Evolutionary conservation across 2,888 invertebrate species (phyloP).

Genomic region (Perizoma flavofasciatum): DNA sequence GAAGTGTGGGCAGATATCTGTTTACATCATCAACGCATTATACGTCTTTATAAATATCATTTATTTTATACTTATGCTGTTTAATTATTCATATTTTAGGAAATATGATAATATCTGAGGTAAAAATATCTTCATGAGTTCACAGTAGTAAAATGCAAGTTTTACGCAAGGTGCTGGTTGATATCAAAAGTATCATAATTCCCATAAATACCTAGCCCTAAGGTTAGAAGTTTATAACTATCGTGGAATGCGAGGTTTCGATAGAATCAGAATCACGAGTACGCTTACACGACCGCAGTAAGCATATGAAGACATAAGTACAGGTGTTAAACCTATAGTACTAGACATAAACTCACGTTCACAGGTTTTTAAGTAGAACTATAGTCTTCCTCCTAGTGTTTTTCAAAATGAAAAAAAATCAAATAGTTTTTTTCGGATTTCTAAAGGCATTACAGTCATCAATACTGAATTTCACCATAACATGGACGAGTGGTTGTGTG

Average conservation of each 20-base stretch:
- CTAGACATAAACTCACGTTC: not conserved
- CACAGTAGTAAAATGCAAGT: not conserved
- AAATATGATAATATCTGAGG: constrained; percentile 22
- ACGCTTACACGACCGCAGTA: constrained; percentile 28
- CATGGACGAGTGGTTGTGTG: no score
- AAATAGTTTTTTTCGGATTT: no score
- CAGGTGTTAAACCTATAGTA: constrained; percentile 14
- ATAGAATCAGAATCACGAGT: constrained; percentile 69
- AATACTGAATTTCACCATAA: no score
- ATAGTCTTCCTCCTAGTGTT: no score
- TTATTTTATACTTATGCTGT: constrained; percentile 26
- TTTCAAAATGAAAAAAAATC: no score
- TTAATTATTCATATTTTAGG: constrained; percentile 26
- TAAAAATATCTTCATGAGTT: constrained; percentile 24
- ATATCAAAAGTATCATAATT: constrained; percentile 12
- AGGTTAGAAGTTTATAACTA: constrained; percentile 49
- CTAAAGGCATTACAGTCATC: no score
- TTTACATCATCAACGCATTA: constrained; percentile 36
- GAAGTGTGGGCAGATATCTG: constrained; percentile 39
- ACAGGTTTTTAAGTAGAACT: no score
- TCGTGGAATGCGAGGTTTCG: constrained; percentile 56
- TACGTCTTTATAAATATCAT: constrained; percentile 30
- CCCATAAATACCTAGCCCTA: constrained; percentile 44
- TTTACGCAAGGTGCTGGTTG: not conserved
- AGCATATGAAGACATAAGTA: constrained; percentile 14